Evolutionary conservation across 2,888 invertebrate species (phyloP).

Genomic region (Crepidodera aurea): DNA sequence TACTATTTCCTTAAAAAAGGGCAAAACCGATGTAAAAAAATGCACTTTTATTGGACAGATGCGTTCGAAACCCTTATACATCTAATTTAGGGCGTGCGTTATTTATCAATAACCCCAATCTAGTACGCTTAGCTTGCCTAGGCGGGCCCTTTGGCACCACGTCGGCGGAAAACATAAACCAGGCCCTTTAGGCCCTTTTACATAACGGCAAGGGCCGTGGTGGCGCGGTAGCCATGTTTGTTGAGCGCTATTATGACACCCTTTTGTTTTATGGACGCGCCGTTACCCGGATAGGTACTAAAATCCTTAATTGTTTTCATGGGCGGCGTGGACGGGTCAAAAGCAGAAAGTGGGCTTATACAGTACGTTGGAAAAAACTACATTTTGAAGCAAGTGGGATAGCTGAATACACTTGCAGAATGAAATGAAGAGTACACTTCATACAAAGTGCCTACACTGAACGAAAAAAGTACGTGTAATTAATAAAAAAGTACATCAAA

Average conservation of each 20-base stretch:
- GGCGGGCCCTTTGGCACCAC: constrained; percentile 43
- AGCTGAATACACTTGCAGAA: too few species aligned
- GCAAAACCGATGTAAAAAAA: constrained; percentile 28
- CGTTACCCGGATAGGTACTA: constrained; percentile 28
- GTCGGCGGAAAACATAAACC: constrained; percentile 50
- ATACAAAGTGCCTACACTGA: too few species aligned
- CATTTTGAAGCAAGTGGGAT: too few species aligned
- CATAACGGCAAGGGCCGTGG: constrained; percentile 46
- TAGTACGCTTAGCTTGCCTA: constrained; percentile 40
- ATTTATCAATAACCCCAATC: constrained; percentile 46
- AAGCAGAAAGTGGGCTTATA: too few species aligned
- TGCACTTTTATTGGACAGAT: constrained; percentile 37
- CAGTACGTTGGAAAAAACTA: too few species aligned
- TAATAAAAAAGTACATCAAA: too few species aligned
- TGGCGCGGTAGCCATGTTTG: constrained; percentile 58
- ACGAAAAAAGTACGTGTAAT: too few species aligned
- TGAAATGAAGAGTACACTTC: too few species aligned
- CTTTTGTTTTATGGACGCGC: constrained; percentile 39
- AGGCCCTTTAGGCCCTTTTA: constrained; percentile 45
- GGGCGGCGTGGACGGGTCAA: not conserved
- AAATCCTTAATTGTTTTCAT: constrained; percentile 29
- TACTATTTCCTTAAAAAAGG: not conserved
- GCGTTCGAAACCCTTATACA: constrained; percentile 20
- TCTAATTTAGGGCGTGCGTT: constrained; percentile 41
- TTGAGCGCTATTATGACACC: constrained; percentile 47